phyloP scores from a whole-genome alignment of 1,140 invertebrate species.

The Drosophila mayri region DNA sequence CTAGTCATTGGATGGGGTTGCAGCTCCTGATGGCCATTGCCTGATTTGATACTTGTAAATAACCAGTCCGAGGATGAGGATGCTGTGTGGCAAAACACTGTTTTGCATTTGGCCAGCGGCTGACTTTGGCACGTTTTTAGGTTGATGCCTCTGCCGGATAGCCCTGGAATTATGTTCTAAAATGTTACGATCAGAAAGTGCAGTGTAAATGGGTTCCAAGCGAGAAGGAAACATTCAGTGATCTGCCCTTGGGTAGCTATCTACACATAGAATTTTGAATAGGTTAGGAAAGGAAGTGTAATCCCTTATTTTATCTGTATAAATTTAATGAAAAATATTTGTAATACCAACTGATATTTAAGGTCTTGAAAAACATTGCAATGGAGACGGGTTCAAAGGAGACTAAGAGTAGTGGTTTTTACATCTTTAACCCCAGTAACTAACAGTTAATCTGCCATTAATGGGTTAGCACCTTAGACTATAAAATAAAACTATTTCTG shows the following conservation, averaged over 20 bases:
- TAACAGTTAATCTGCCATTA: background rate
- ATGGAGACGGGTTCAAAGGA: background rate
- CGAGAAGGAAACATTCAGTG: background rate
- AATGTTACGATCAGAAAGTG: conserved; percentile 29
- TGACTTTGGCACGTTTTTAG: conserved; percentile 35
- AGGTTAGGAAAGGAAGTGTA: background rate
- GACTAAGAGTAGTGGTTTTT: background rate
- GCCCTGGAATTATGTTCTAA: conserved; percentile 35
- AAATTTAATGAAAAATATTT: background rate
- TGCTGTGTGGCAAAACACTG: conserved; percentile 34
- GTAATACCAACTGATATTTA: background rate
- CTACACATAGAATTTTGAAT: background rate
- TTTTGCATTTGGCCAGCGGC: conserved; percentile 32
- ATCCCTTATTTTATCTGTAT: background rate
- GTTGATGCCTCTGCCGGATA: conserved; percentile 18
- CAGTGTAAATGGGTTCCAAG: background rate
- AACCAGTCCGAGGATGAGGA: conserved; percentile 25
- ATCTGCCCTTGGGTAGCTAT: background rate
- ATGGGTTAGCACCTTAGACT: conserved; percentile 16
- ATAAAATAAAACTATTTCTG: conserved; percentile 13
- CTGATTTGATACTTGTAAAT: conserved; percentile 42
- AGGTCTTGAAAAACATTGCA: background rate
- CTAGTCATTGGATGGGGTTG: background rate
- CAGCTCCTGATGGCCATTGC: conserved; percentile 32
- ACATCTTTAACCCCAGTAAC: background rate